Conservation (phyloP, 2,113 vertebrate species). For the Thamnophis sirtalis region DNA sequence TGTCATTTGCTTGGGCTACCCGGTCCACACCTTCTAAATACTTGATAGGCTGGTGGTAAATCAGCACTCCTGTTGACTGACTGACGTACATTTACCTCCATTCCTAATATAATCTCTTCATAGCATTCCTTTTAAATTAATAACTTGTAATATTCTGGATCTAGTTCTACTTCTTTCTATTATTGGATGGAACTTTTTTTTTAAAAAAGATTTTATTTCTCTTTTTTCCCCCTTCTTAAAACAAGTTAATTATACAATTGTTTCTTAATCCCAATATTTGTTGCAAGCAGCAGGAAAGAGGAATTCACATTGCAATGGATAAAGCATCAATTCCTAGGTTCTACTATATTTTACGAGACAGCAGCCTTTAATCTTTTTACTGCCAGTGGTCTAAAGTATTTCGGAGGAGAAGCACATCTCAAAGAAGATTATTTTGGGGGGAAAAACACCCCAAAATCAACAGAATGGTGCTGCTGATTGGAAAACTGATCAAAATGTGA, state of each 20-base stretch:
- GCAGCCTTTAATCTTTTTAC: conserved; percentile 17
- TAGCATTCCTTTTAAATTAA: not conserved
- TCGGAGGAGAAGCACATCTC: not conserved
- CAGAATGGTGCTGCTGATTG: not conserved
- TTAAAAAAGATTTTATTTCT: not conserved
- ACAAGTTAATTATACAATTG: conserved; percentile 4
- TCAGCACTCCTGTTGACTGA: not conserved
- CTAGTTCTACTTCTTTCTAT: not conserved
- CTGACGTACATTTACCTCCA: not conserved
- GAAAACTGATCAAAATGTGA: conserved; percentile 8
- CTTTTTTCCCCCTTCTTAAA: not conserved
- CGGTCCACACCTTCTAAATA: not conserved
- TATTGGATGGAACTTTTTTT: not conserved
- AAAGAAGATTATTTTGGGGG: not conserved
- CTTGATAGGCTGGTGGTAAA: not conserved
- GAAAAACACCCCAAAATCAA: not conserved
- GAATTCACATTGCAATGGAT: not conserved
- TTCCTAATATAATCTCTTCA: not conserved
- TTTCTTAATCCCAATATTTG: conserved; percentile 5
- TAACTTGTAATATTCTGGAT: not conserved
- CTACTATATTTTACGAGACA: conserved; percentile 2
- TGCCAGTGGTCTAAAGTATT: conserved; percentile 5
- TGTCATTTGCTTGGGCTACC: not conserved
- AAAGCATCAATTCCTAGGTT: not conserved
- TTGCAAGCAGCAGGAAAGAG: not conserved